phyloP scores from a whole-genome alignment of 2,888 invertebrate species.

The Thelaira solivaga region DNA sequence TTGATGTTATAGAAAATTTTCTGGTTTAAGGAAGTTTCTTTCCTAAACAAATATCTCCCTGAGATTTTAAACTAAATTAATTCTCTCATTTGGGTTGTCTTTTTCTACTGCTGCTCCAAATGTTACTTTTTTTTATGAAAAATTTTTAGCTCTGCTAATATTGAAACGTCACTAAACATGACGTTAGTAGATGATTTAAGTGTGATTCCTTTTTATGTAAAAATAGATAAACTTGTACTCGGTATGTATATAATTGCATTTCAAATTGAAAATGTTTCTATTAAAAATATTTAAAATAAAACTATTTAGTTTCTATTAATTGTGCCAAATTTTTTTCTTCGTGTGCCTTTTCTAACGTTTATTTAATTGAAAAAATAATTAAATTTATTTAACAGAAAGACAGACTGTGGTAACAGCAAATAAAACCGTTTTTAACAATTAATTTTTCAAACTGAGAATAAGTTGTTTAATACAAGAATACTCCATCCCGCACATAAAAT shows the following conservation, averaged over 20 bases:
- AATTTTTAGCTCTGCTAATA: not conserved
- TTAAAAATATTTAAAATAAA: conserved; percentile 4
- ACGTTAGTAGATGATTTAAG: conserved; percentile 17
- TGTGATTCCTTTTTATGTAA: not conserved
- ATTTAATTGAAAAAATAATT: not conserved
- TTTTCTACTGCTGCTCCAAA: too few relatives aligned
- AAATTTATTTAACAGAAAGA: not conserved
- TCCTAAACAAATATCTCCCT: too few relatives aligned
- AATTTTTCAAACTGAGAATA: too few relatives aligned
- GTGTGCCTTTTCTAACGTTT: not conserved
- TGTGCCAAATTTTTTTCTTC: conserved; percentile 14
- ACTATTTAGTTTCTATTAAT: not conserved
- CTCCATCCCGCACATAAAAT: too few relatives aligned
- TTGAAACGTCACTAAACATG: conserved; percentile 1
- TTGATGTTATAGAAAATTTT: too few relatives aligned
- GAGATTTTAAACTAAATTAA: too few relatives aligned
- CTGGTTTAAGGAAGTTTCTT: too few relatives aligned
- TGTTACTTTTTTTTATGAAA: too few relatives aligned
- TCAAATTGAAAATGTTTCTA: conserved; percentile 1
- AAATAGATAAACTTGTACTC: not conserved
- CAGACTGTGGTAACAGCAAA: too few relatives aligned
- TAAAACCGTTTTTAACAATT: too few relatives aligned
- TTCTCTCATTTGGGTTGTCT: too few relatives aligned
- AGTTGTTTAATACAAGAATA: too few relatives aligned
- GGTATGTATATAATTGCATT: conserved; percentile 11